Evolutionary conservation across 1,140 invertebrate species (phyloP).

Genomic region (Rhynchophorus ferrugineus): DNA sequence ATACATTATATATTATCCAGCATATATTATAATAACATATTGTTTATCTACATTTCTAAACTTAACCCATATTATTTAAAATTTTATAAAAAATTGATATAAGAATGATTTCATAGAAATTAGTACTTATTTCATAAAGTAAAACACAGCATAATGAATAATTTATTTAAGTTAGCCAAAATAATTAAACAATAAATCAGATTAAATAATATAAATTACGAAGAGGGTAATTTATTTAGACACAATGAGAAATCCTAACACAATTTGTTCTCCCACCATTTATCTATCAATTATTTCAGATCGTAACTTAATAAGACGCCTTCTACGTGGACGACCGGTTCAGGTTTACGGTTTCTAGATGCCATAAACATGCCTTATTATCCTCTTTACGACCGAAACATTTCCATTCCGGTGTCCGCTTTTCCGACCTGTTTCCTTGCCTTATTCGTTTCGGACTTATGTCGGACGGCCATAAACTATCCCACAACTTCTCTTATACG

Average conservation of each 20-base stretch:
- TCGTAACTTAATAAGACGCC: neutral
- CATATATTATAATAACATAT: no score
- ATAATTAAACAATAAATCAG: no score
- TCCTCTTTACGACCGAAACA: constrained; percentile 23
- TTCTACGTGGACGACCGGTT: neutral
- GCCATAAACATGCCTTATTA: constrained; percentile 32
- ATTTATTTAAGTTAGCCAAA: no score
- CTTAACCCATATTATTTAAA: no score
- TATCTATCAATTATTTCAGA: neutral
- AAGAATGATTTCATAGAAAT: no score
- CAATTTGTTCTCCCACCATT: neutral
- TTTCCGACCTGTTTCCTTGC: neutral
- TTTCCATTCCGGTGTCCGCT: neutral
- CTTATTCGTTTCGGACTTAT: constrained; percentile 4
- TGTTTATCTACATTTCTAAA: no score
- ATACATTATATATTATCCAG: no score
- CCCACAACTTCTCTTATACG: no score
- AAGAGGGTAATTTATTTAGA: neutral
- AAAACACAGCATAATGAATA: no score
- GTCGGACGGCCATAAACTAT: constrained; percentile 14
- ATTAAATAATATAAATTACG: neutral
- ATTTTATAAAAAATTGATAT: no score
- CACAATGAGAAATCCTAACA: neutral
- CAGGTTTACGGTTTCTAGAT: constrained; percentile 14
- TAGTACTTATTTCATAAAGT: no score